Evolutionary conservation across 2,888 invertebrate species (phyloP).

Genomic region (Himalopsyche anomala): DNA sequence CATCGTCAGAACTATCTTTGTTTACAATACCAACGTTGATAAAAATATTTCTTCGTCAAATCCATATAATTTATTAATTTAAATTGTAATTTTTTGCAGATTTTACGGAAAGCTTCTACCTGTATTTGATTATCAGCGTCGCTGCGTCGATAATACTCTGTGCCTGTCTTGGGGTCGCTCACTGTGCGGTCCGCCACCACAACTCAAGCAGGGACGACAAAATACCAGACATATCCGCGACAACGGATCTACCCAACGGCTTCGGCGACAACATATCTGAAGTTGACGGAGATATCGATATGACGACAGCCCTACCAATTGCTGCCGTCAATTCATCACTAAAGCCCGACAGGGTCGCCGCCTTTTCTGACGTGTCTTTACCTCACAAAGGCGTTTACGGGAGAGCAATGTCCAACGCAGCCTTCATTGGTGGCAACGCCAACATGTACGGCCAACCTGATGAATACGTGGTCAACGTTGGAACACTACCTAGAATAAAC

Average conservation of each 20-base stretch:
- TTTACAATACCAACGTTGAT: too few species aligned
- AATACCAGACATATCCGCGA: conserved; percentile 83
- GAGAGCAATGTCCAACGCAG: conserved; percentile 75
- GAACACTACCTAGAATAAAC: conserved; percentile 69
- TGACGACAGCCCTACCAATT: conserved; percentile 82
- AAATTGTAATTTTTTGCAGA: conserved; percentile 74
- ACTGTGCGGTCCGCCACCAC: conserved; percentile 83
- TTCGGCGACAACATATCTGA: conserved; percentile 93
- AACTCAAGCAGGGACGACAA: conserved; percentile 80
- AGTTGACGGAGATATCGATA: conserved; percentile 87
- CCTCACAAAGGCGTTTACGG: conserved; percentile 76
- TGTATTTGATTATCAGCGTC: conserved; percentile 88
- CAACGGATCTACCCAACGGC: conserved; percentile 87
- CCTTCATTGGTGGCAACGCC: conserved; percentile 74
- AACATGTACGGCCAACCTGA: conserved; percentile 78
- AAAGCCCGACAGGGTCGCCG: conserved; percentile 72
- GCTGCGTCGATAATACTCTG: conserved; percentile 84
- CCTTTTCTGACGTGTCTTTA: conserved; percentile 73
- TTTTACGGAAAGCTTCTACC: conserved; percentile 87
- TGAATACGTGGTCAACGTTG: conserved; percentile 68
- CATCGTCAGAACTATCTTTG: too few species aligned
- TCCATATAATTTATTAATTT: neutral
- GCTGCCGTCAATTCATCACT: conserved; percentile 75
- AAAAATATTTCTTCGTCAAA: too few species aligned
- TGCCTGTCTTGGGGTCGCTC: conserved; percentile 83